These are phyloP conservation scores for Drosophila setifemur DNA, from an alignment of 1,140 invertebrate species.

Conservation along the genomic window DNA sequence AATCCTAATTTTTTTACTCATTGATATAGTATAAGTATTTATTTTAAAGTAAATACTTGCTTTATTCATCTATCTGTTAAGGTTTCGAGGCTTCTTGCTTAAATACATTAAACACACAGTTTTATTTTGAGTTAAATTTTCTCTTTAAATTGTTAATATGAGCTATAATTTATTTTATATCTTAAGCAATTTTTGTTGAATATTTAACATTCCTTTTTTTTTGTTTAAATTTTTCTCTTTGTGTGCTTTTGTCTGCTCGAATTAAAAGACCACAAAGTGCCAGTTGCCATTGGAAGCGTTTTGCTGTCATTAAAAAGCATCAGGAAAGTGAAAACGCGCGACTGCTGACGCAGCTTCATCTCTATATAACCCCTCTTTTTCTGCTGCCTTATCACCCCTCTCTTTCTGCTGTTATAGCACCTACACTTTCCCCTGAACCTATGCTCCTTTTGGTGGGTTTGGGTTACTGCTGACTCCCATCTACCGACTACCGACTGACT, in stretches of 20 bases:
- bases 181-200: no score
- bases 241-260: slow-evolving; percentile 12
- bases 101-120: no score
- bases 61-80: no score
- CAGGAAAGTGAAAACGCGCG: slow-evolving; percentile 67
- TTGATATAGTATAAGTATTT: no score
- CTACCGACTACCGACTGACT: slow-evolving; percentile 13
- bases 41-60: no score
- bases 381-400: neutral
- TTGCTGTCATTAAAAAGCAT: slow-evolving; percentile 63
- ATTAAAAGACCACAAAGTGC: slow-evolving; percentile 48
- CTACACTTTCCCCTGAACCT: no score
- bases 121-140: no score
- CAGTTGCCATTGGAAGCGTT: slow-evolving; percentile 46
- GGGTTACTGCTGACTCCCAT: slow-evolving; percentile 1
- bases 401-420: neutral
- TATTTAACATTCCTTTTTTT: neutral
- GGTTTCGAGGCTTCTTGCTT: no score
- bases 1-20: no score
- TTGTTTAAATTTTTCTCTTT: no score
- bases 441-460: slow-evolving; percentile 7
- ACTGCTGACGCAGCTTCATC: slow-evolving; percentile 37
- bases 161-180: no score
- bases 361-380: neutral
- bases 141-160: no score